Base-by-base conservation (phyloP, 37 sponge, comb jelly and placozoan genomes). In the Sycon ciliatum region DNA sequence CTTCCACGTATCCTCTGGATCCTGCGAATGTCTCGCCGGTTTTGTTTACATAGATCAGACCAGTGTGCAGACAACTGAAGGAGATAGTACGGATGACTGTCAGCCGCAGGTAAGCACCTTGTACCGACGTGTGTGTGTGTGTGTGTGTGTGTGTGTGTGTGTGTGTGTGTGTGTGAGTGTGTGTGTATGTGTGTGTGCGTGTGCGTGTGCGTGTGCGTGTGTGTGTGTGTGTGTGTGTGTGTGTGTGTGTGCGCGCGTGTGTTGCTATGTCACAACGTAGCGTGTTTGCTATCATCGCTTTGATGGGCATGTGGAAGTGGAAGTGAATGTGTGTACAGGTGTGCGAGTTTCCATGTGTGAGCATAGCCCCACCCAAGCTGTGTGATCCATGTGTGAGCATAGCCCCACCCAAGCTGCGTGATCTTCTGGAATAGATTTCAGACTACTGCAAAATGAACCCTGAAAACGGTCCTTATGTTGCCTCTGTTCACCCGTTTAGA, bases 31-130 rank as follows among this genome's bases (percentile, higher is more conserved):
- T 18, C 53, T 13, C 18, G 18, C 16, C 53, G 53, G 53, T 18
- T 46, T 20, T 46, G 13, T 18, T 13, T 46, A 46, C 18, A 20
- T 46, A 13, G 18, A 18, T 18, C 16, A 46, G 53, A 18, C 53
- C 16, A 18, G 18, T 18, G 53, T 46, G 53, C 16, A 46, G 53
- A 18, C 13, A 9, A 27, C 35, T 18, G n/a, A 29, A 38, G 39
- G 18, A 34, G 76, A 53, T 13, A 63, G 73, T 36, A 56, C 68
- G 77, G 39, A 80, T 68, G 16, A 46, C 38, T 3, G 80, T 4
- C 26, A 85, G 76, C 27, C 23, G 3, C 4, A 34, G 9, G 53
- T 80, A 52, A 3, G 85, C 46, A 34, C 23, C 30, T 3, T 27
- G n/a, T 5, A 27, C 36, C 36, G 18, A 28, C 33, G 36, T 33